Evolutionary conservation across 2,113 vertebrate genomes (phyloP).

Genomic region (Heptranchias perlo): DNA sequence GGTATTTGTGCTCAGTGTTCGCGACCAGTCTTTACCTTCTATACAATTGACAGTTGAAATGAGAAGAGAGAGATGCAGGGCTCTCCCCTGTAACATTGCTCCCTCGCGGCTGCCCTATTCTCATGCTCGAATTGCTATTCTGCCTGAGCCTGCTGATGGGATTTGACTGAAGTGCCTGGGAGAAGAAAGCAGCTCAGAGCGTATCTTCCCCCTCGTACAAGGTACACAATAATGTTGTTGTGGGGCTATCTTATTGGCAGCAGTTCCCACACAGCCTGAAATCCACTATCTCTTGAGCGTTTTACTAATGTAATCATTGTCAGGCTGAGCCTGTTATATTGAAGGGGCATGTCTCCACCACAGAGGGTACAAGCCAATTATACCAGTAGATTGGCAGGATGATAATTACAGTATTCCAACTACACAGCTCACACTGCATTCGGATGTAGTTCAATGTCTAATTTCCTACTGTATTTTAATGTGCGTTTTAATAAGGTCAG

Average conservation of each 20-base stretch:
- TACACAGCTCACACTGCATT: neutral
- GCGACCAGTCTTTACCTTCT: neutral
- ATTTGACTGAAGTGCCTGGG: neutral
- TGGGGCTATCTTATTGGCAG: constrained; percentile 6
- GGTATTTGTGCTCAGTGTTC: neutral
- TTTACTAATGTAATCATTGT: constrained; percentile 30
- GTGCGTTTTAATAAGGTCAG: constrained; percentile 19
- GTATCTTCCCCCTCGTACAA: neutral
- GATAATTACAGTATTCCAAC: constrained; percentile 26
- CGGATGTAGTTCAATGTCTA: constrained; percentile 20
- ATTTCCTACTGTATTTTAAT: constrained; percentile 26
- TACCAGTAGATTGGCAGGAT: constrained; percentile 27
- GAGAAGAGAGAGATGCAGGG: neutral
- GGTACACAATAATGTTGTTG: neutral
- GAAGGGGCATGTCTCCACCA: neutral
- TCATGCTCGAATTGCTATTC: neutral
- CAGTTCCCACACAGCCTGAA: constrained; percentile 20
- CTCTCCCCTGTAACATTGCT: neutral
- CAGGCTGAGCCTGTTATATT: constrained; percentile 7
- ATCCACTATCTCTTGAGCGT: neutral
- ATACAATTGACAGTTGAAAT: neutral
- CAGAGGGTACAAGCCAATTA: constrained; percentile 30
- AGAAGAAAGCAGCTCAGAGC: neutral
- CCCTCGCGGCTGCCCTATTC: neutral
- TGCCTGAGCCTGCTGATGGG: neutral